Conservation (phyloP, 2,888 invertebrate species). For the Drosophila setosimentum region DNA sequence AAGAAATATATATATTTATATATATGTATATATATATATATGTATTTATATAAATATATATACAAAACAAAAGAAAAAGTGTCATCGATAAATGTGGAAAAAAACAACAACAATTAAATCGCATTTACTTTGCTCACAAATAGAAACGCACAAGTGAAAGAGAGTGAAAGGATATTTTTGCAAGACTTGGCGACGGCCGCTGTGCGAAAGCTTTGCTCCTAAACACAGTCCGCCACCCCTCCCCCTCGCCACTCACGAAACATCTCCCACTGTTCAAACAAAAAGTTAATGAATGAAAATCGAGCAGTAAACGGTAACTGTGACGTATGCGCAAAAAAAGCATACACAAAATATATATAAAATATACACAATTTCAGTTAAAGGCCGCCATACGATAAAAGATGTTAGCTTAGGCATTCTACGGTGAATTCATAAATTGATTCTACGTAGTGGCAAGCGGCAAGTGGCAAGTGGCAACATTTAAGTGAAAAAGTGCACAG, state of each 20-base stretch:
- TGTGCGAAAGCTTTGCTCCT: conserved; percentile 32
- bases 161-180: conserved; percentile 58
- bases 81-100: conserved; percentile 21
- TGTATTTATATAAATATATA: conserved; percentile 4
- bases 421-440: conserved; percentile 49
- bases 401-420: conserved; percentile 63
- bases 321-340: conserved; percentile 42
- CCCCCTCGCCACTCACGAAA: neutral
- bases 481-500: conserved; percentile 23
- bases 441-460: conserved; percentile 41
- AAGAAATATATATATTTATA: conserved; percentile 5
- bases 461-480: conserved; percentile 16
- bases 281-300: conserved; percentile 52
- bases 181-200: conserved; percentile 21
- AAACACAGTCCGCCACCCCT: neutral
- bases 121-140: neutral
- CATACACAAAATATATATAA: conserved; percentile 20
- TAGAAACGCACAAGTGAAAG: conserved; percentile 12
- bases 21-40: conserved; percentile 2
- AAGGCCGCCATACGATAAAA: conserved; percentile 30
- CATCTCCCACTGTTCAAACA: neutral
- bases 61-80: conserved; percentile 39
- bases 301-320: conserved; percentile 33
- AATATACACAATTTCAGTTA: conserved; percentile 16
- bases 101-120: conserved; percentile 12